phyloP scores from a whole-genome alignment of 2,888 invertebrate species.

The Ormyrus labotus region DNA sequence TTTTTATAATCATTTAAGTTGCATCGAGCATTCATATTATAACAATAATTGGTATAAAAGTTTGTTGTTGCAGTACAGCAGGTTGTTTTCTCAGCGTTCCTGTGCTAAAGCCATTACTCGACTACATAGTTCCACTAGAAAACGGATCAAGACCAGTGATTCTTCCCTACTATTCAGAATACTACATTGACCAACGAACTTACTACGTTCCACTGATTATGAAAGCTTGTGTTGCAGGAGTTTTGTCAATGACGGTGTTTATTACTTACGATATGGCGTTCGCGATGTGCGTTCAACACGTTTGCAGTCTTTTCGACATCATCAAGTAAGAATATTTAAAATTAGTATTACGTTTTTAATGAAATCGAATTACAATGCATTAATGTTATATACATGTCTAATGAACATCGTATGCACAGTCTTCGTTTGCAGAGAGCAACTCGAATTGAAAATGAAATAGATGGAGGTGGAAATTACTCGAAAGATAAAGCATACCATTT shows the following conservation, averaged over 20 bases:
- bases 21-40: too few relatives aligned
- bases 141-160: conserved; percentile 13
- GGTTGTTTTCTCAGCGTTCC: conserved; percentile 9
- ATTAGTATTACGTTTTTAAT: not conserved
- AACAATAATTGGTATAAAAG: not conserved
- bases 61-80: not conserved
- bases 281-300: conserved; percentile 43
- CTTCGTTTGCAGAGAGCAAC: not conserved
- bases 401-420: not conserved
- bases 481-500: not conserved
- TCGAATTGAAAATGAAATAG: too few relatives aligned
- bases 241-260: conserved; percentile 22
- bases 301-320: conserved; percentile 40
- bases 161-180: conserved; percentile 45
- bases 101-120: not conserved
- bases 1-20: not conserved
- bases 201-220: conserved; percentile 30
- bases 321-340: conserved; percentile 15
- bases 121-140: conserved; percentile 17
- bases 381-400: not conserved
- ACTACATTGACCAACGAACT: conserved; percentile 30
- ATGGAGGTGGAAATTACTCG: not conserved
- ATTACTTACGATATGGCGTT: conserved; percentile 43
- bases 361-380: not conserved
- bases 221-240: conserved; percentile 14